Conservation (phyloP, 2,797 vertebrate species). For the Acipenser transmontanus region DNA sequence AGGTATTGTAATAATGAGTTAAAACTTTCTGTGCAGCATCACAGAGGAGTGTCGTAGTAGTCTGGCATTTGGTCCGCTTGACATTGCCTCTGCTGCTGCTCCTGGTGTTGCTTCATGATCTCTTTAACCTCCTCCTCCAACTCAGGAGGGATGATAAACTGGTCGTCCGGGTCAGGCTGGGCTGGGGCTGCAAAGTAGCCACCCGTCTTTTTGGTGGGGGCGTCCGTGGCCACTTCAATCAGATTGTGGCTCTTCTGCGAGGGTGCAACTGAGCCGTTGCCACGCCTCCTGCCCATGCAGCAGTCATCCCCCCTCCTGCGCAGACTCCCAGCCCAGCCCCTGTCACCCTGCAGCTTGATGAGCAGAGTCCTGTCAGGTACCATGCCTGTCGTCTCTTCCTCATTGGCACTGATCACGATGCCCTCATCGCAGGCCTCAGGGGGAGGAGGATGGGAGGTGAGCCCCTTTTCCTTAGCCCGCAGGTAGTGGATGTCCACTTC, state of each 20-base stretch:
- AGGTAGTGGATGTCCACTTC: slow-evolving; percentile 88
- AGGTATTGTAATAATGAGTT: slow-evolving; percentile 40
- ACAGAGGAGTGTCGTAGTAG: slow-evolving; percentile 89
- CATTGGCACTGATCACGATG: slow-evolving; percentile 56
- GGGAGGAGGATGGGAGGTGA: slow-evolving; percentile 28
- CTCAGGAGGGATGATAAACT: slow-evolving; percentile 95
- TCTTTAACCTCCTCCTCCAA: slow-evolving; percentile 96
- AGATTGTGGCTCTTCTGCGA: slow-evolving; percentile 91
- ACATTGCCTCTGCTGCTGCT: slow-evolving; percentile 67
- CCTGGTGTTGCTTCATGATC: slow-evolving; percentile 96
- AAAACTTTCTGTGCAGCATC: slow-evolving; percentile 57
- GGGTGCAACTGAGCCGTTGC: slow-evolving; percentile 84
- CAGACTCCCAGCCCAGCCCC: slow-evolving; percentile 32
- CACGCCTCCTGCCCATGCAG: slow-evolving; percentile 59
- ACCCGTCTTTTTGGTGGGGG: slow-evolving; percentile 77
- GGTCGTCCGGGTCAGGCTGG: slow-evolving; percentile 90
- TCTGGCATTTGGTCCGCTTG: slow-evolving; percentile 62
- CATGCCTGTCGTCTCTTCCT: slow-evolving; percentile 48
- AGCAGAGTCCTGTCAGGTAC: slow-evolving; percentile 12
- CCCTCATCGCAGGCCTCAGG: slow-evolving; percentile 68
- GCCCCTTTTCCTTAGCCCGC: slow-evolving; percentile 41
- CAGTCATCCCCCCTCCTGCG: slow-evolving; percentile 44
- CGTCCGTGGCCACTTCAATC: slow-evolving; percentile 86
- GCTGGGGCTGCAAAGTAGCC: slow-evolving; percentile 94
- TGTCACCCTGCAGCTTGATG: neutral